Evolutionary conservation across 2,888 invertebrate genomes (phyloP).

Genomic region (Nomada hirtipes): DNA sequence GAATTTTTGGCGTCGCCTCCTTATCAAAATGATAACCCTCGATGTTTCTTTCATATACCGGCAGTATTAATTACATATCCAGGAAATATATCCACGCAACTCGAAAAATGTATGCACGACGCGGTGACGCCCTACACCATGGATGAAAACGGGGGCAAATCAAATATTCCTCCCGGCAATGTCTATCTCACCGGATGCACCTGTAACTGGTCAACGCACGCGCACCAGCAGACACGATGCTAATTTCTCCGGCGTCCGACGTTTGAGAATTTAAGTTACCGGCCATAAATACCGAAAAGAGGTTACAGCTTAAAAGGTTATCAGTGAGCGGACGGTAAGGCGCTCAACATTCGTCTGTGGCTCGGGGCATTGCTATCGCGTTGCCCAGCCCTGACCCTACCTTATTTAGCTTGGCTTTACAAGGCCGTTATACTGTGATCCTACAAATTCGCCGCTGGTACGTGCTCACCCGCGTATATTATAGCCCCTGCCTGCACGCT

Average conservation of each 20-base stretch:
- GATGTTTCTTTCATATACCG: conserved; percentile 6
- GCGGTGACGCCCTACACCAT: no score
- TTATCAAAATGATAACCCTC: conserved; percentile 4
- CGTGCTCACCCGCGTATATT: conserved; percentile 60
- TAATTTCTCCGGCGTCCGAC: conserved; percentile 71
- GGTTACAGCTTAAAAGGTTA: conserved; percentile 63
- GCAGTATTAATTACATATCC: no score
- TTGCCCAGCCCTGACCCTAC: conserved; percentile 77
- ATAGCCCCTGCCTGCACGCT: conserved; percentile 59
- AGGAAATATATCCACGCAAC: no score
- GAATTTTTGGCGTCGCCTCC: background rate
- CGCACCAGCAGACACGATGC: background rate
- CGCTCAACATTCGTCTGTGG: conserved; percentile 75
- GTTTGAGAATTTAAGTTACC: conserved; percentile 74
- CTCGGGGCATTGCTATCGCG: conserved; percentile 78
- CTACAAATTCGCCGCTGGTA: conserved; percentile 57
- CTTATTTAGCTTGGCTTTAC: conserved; percentile 64
- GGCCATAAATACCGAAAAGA: conserved; percentile 75
- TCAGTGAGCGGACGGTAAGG: conserved; percentile 71
- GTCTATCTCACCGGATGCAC: conserved; percentile 41
- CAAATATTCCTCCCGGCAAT: conserved; percentile 1
- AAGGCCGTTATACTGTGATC: conserved; percentile 48
- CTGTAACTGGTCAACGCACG: background rate
- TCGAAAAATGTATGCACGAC: no score
- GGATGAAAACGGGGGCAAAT: conserved; percentile 20